Percentiles rank a stretch among this genome's conserved stretches.
These are phyloP conservation scores for Choloepus hoffmanni DNA, from an alignment of 2,113 vertebrate genomes.

Conservation along the genomic window DNA sequence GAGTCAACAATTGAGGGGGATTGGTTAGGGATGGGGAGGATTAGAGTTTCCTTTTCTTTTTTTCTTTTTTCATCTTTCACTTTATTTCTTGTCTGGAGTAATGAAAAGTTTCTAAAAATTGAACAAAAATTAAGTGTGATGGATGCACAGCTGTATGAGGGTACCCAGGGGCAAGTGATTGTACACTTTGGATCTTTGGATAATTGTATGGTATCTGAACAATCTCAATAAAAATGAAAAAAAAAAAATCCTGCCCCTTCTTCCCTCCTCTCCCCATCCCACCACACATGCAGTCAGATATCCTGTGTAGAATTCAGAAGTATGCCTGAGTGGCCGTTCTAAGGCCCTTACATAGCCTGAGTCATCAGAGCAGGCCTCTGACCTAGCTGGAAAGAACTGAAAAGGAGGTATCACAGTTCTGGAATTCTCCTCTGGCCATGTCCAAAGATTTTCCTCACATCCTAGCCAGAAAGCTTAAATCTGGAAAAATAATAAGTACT, in stretches of 20 bases:
- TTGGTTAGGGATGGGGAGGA: too few species aligned
- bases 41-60: too few species aligned
- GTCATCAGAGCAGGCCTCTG: conserved; percentile 60
- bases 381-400: conserved; percentile 71
- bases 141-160: too few species aligned
- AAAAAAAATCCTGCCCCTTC: neutral
- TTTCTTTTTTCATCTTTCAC: too few species aligned
- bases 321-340: conserved; percentile 11
- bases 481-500: conserved; percentile 25
- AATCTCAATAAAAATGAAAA: too few species aligned
- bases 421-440: conserved; percentile 68
- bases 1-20: too few species aligned
- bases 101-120: too few species aligned
- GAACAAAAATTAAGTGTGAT: too few species aligned
- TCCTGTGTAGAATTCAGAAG: neutral
- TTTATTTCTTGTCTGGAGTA: too few species aligned
- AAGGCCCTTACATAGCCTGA: neutral
- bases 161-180: too few species aligned
- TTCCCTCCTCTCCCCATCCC: neutral
- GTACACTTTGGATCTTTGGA: too few species aligned
- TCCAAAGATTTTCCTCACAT: conserved; percentile 47
- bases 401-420: conserved; percentile 57
- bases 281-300: neutral
- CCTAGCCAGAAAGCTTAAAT: conserved; percentile 52
- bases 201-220: too few species aligned